phyloP scores from a whole-genome alignment of 2,797 vertebrate species.

The Dallia pectoralis region DNA sequence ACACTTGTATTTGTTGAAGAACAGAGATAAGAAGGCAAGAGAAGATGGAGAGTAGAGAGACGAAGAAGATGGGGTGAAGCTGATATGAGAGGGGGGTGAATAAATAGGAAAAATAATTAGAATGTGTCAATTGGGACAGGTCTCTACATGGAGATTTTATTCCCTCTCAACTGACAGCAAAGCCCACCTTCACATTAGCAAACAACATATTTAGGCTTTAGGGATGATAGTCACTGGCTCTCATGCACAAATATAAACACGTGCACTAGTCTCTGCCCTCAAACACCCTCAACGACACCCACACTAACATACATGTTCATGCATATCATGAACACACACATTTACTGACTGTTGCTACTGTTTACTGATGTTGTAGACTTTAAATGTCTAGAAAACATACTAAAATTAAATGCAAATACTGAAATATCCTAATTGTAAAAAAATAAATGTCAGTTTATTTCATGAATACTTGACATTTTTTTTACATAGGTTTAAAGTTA shows the following conservation, averaged over 20 bases:
- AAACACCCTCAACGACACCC: no score
- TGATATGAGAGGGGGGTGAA: slow-evolving; percentile 3
- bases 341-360: no score
- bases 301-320: no score
- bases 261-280: no score
- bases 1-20: slow-evolving; percentile 30
- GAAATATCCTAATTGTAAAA: no score
- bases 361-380: no score
- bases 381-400: no score
- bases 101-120: slow-evolving; percentile 13
- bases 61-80: background rate
- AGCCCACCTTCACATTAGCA: slow-evolving; percentile 19
- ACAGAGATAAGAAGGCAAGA: slow-evolving; percentile 5
- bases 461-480: no score
- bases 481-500: no score
- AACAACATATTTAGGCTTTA: slow-evolving; percentile 12
- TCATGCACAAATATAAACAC: background rate
- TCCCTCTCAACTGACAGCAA: slow-evolving; percentile 16
- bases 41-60: slow-evolving; percentile 1
- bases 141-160: slow-evolving; percentile 9
- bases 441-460: no score
- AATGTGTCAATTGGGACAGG: slow-evolving; percentile 1
- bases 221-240: slow-evolving; percentile 1
- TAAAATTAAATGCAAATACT: no score
- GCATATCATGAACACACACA: no score